These are phyloP conservation scores for Solea senegalensis DNA, from an alignment of 2,113 vertebrate species.

Conservation along the genomic window DNA sequence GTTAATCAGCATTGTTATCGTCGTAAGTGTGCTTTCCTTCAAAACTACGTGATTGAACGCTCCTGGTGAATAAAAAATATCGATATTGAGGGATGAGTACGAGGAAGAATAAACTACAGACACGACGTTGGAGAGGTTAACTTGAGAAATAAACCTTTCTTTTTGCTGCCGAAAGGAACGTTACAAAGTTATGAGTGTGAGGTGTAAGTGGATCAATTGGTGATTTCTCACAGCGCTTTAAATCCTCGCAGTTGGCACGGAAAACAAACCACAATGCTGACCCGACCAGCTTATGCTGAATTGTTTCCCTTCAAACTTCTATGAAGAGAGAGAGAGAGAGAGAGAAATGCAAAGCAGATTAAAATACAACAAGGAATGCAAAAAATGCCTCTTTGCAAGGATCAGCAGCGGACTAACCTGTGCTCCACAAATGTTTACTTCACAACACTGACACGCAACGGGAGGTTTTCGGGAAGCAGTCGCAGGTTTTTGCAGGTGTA, in stretches of 20 bases:
- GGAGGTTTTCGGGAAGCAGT: neutral
- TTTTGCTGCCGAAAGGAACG: conserved; percentile 2
- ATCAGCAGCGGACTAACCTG: conserved; percentile 63
- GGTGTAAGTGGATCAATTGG: conserved; percentile 27
- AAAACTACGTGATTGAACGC: conserved; percentile 51
- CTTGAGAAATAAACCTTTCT: neutral
- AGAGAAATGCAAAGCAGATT: conserved; percentile 76
- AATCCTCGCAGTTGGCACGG: conserved; percentile 64
- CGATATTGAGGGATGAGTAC: conserved; percentile 36
- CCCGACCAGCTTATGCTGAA: conserved; percentile 74
- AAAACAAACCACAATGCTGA: conserved; percentile 70
- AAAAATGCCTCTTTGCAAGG: conserved; percentile 68
- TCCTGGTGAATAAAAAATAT: conserved; percentile 48
- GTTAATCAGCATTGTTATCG: conserved; percentile 82
- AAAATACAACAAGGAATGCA: conserved; percentile 75
- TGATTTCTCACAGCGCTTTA: conserved; percentile 58
- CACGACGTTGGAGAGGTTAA: conserved; percentile 22
- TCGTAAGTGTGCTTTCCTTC: conserved; percentile 68
- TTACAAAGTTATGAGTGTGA: conserved; percentile 9
- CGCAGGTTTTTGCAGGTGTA: no score
- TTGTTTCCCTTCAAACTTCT: conserved; percentile 63
- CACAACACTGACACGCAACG: conserved; percentile 31
- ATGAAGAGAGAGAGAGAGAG: conserved; percentile 43
- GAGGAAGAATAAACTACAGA: conserved; percentile 1
- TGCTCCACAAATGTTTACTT: conserved; percentile 53